Percentiles rank a stretch among this genome's conserved stretches.
Conservation (phyloP, 2,797 vertebrate genomes). For the Glossophaga mutica region DNA sequence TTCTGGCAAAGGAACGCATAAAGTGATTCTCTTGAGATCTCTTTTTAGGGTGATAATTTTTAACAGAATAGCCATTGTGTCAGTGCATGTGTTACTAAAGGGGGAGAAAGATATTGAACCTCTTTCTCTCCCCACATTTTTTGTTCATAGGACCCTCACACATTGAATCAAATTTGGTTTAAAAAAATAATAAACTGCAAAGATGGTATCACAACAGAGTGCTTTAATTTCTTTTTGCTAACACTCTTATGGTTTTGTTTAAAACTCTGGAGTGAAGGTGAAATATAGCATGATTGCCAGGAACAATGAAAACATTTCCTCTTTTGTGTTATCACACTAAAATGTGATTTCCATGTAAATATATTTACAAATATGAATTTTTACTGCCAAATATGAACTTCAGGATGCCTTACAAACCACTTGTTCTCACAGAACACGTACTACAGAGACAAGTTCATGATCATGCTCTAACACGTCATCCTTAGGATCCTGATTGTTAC, state of each 20-base stretch:
- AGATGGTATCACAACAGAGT: not conserved
- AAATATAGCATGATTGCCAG: conserved; percentile 10
- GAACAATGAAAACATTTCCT: not conserved
- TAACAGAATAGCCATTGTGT: conserved; percentile 65
- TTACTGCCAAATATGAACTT: conserved; percentile 17
- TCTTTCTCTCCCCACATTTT: conserved; percentile 41
- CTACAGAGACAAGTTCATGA: not conserved
- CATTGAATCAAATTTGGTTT: conserved; percentile 50
- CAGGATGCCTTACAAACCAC: not conserved
- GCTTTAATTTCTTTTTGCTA: conserved; percentile 10
- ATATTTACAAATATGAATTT: not conserved
- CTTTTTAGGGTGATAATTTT: conserved; percentile 60
- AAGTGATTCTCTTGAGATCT: conserved; percentile 47
- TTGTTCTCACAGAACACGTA: not conserved
- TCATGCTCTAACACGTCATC: not conserved
- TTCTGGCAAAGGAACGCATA: conserved; percentile 49
- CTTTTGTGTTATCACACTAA: not conserved
- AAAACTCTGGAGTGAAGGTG: conserved; percentile 10
- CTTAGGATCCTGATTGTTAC: not conserved
- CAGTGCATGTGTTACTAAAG: conserved; percentile 60
- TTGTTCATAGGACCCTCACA: not conserved
- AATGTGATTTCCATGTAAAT: conserved; percentile 31
- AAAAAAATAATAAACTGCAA: conserved; percentile 62
- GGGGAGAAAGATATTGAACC: conserved; percentile 36
- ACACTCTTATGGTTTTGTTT: not conserved